A percentile compares a stretch with the other conserved stretches of the same genome.
phyloP scores from a whole-genome alignment of 2,113 vertebrate genomes.

The Campylorhamphus procurvoides region DNA sequence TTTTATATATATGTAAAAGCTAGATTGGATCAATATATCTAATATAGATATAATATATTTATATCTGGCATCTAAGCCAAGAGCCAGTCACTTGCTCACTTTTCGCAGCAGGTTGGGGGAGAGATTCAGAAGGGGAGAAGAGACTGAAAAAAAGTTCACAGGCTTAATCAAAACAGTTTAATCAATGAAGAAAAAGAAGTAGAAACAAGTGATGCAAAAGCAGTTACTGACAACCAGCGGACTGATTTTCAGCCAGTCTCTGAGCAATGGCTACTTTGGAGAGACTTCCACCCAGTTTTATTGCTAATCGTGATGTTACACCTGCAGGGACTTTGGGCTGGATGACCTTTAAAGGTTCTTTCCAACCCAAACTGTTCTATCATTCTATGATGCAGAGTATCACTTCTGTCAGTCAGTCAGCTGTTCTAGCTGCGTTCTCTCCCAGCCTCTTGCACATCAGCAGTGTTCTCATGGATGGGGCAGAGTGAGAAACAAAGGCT shows the following conservation, averaged over 20 bases:
- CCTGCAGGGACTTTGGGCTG: neutral
- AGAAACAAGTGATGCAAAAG: neutral
- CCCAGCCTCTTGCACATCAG: neutral
- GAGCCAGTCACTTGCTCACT: neutral
- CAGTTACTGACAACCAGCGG: neutral
- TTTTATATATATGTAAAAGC: neutral
- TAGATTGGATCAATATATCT: neutral
- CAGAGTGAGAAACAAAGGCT: neutral
- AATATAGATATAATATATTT: neutral
- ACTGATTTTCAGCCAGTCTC: neutral
- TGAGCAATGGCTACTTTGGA: neutral
- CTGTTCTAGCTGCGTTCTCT: neutral
- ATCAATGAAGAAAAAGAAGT: neutral
- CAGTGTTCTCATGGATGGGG: fast-evolving
- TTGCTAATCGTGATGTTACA: neutral
- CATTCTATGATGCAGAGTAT: neutral
- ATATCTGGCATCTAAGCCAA: neutral
- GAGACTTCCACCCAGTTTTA: neutral
- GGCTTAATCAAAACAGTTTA: neutral
- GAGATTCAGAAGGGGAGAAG: neutral
- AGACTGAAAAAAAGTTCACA: neutral
- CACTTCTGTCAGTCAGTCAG: neutral
- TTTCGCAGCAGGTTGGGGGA: fast-evolving
- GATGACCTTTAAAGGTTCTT: neutral
- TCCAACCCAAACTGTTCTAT: too few relatives aligned